phyloP scores from a whole-genome alignment of 2,888 invertebrate species.

The Antheraea yamamai region DNA sequence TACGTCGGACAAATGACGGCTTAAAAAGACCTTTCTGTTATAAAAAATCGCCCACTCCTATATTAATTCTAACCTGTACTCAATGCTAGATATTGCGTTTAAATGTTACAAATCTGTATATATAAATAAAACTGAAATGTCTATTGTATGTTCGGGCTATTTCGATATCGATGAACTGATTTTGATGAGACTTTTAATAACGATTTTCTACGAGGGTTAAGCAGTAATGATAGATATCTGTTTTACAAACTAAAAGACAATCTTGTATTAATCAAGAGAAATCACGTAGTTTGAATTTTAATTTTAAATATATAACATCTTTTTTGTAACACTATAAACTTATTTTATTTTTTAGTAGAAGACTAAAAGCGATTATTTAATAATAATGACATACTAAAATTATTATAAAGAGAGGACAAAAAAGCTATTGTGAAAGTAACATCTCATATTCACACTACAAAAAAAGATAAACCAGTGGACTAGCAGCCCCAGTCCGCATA shows the following conservation, averaged over 20 bases:
- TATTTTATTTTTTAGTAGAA: background rate
- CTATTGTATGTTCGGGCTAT: too few species aligned
- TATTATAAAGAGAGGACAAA: background rate
- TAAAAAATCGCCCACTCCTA: background rate
- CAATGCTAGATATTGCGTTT: too few species aligned
- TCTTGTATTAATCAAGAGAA: too few species aligned
- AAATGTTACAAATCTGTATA: background rate
- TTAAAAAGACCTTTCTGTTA: background rate
- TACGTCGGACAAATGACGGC: background rate
- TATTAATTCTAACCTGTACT: background rate
- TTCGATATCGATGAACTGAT: too few species aligned
- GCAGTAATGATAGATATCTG: too few species aligned
- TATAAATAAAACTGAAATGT: too few species aligned
- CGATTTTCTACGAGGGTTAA: too few species aligned
- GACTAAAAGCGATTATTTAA: too few species aligned
- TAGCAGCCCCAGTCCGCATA: slow-evolving; percentile 37
- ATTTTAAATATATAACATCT: too few species aligned
- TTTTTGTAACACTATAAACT: too few species aligned
- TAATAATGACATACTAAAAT: background rate
- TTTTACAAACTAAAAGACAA: too few species aligned
- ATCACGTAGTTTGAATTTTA: background rate
- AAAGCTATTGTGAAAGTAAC: background rate
- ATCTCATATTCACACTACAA: slow-evolving; percentile 4
- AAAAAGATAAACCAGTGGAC: slow-evolving; percentile 1
- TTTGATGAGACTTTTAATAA: too few species aligned